phyloP scores from a whole-genome alignment of 2,888 invertebrate species.

The Formica aserva region DNA sequence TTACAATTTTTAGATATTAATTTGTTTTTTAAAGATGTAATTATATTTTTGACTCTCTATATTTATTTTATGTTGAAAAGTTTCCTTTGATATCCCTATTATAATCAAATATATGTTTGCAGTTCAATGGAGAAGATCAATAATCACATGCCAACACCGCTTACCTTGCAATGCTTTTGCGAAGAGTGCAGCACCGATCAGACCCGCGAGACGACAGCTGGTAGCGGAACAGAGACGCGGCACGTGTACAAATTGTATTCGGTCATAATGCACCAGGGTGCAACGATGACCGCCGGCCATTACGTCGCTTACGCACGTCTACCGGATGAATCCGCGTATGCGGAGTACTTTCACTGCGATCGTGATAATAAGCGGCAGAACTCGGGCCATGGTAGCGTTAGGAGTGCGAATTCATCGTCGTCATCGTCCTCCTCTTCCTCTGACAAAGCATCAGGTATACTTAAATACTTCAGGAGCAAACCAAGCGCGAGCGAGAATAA shows the following conservation, averaged over 20 bases:
- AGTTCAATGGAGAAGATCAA: conserved; percentile 96
- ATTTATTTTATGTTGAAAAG: not conserved
- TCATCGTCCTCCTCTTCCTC: conserved; percentile 55
- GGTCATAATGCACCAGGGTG: conserved; percentile 96
- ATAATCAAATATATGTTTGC: conserved; percentile 79
- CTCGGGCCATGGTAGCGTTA: conserved; percentile 74
- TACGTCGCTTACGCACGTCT: conserved; percentile 95
- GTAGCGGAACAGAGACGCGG: conserved; percentile 74
- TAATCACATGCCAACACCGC: conserved; percentile 95
- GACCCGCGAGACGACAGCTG: conserved; percentile 58
- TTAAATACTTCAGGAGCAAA: conserved; percentile 81
- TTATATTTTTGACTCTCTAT: not conserved
- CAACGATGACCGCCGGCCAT: conserved; percentile 95
- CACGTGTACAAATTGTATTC: conserved; percentile 94
- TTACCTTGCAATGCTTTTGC: conserved; percentile 94
- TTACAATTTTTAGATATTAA: conserved; percentile 14
- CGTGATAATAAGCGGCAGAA: conserved; percentile 82
- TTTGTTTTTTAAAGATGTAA: not conserved
- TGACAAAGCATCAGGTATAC: conserved; percentile 73
- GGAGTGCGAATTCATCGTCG: conserved; percentile 74
- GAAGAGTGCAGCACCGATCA: conserved; percentile 89
- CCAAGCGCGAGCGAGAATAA: conserved; percentile 81
- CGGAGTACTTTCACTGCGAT: conserved; percentile 88
- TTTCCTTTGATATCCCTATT: not conserved
- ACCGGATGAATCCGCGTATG: conserved; percentile 86